phyloP scores from a whole-genome alignment of 92 coral and sea anemone genomes.

The Porites cylindrica region DNA sequence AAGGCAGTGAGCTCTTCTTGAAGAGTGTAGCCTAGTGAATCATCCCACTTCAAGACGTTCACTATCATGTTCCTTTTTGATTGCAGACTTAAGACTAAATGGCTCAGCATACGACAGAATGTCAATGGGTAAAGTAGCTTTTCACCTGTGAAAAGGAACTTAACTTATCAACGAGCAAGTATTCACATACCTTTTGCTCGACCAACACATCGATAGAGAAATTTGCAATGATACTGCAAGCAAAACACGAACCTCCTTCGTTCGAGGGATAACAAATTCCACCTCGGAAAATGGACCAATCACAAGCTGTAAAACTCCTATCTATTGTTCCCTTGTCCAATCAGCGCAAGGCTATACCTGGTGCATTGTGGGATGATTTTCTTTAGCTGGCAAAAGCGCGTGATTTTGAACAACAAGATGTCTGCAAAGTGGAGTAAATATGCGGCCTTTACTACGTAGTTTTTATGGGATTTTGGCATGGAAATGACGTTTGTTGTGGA shows the following conservation, averaged over 20 bases:
- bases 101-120: not conserved
- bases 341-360: slow-evolving; percentile 42
- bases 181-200: not conserved
- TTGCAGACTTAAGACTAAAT: too few species aligned
- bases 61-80: too few species aligned
- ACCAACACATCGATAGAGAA: not conserved
- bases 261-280: slow-evolving; percentile 3
- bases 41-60: too few species aligned
- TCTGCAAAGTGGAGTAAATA: slow-evolving; percentile 76
- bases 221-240: not conserved
- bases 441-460: slow-evolving; percentile 82
- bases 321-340: slow-evolving; percentile 67
- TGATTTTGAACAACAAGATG: slow-evolving; percentile 99
- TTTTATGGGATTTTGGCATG: slow-evolving; percentile 73
- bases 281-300: slow-evolving; percentile 65
- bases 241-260: not conserved
- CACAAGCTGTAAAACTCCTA: slow-evolving; percentile 43
- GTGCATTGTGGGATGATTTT: slow-evolving; percentile 97
- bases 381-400: slow-evolving; percentile 99
- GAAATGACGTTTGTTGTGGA: slow-evolving; percentile 68
- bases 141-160: not conserved
- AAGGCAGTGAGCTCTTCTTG: too few species aligned
- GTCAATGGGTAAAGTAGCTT: not conserved
- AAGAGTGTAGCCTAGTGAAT: too few species aligned
- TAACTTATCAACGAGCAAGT: not conserved